phyloP scores from a whole-genome alignment of 2,888 invertebrate species.

The Aphodius sticticus region DNA sequence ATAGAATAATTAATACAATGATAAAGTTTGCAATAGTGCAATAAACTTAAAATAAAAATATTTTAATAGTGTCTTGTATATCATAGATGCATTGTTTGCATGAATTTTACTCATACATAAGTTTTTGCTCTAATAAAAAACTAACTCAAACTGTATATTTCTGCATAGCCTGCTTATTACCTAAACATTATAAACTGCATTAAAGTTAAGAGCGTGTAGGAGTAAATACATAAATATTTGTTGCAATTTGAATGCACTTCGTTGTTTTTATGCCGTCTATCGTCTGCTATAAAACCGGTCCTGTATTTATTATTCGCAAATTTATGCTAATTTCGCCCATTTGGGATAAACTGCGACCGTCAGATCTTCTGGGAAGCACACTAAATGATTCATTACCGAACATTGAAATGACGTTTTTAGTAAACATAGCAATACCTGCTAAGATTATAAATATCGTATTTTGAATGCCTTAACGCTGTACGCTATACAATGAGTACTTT shows the following conservation, averaged over 20 bases:
- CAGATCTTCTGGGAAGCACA: not conserved
- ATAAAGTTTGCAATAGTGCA: too few relatives aligned
- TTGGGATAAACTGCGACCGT: not conserved
- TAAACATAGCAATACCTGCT: not conserved
- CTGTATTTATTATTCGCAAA: constrained; percentile 4
- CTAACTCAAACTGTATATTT: not conserved
- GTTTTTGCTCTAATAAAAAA: not conserved
- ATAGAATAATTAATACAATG: too few relatives aligned
- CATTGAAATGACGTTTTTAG: not conserved
- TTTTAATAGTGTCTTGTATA: too few relatives aligned
- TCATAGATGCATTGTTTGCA: too few relatives aligned
- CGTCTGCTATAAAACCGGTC: not conserved
- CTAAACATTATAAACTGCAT: not conserved
- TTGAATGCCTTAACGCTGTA: too few relatives aligned
- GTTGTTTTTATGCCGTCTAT: not conserved
- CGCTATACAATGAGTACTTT: not conserved
- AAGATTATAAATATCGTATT: not conserved
- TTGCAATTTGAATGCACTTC: not conserved
- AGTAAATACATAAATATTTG: not conserved
- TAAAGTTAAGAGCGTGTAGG: not conserved
- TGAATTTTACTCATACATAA: too few relatives aligned
- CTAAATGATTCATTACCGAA: not conserved
- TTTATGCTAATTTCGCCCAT: not conserved
- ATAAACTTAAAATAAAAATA: too few relatives aligned
- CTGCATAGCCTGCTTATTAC: not conserved